These are phyloP conservation scores for Rhagoletis pomonella DNA, from an alignment of 1,140 invertebrate species.

Conservation along the genomic window DNA sequence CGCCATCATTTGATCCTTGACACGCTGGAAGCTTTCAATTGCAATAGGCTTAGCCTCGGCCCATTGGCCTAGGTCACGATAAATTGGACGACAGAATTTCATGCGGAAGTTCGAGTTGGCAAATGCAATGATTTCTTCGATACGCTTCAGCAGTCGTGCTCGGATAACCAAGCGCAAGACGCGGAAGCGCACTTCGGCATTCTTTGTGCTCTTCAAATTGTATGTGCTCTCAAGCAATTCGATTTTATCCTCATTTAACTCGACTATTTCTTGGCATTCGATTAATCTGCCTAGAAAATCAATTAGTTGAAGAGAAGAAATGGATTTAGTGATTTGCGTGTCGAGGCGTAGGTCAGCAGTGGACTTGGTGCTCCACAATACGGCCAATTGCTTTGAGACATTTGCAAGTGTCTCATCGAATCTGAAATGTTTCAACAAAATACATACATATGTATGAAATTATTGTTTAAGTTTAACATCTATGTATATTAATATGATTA, in stretches of 20 bases:
- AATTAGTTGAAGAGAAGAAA: conserved; percentile 82
- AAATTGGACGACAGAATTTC: conserved; percentile 92
- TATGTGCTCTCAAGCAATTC: conserved; percentile 81
- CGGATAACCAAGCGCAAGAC: conserved; percentile 88
- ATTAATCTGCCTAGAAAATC: conserved; percentile 85
- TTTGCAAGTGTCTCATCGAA: conserved; percentile 81
- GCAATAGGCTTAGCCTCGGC: conserved; percentile 80
- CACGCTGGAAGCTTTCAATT: conserved; percentile 82
- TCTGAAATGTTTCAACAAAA: conserved; percentile 56
- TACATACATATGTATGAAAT: too few species aligned
- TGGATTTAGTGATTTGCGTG: conserved; percentile 69
- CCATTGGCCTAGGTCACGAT: conserved; percentile 90
- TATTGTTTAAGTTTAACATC: background rate
- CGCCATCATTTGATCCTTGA: conserved; percentile 88
- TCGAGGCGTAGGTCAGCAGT: conserved; percentile 61
- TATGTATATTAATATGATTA: conserved; percentile 74
- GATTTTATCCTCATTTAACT: conserved; percentile 67
- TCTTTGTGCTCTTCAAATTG: conserved; percentile 80
- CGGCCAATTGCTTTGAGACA: conserved; percentile 78
- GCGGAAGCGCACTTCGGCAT: conserved; percentile 88
- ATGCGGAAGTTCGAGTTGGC: conserved; percentile 89
- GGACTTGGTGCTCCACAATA: conserved; percentile 67
- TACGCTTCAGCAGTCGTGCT: conserved; percentile 80
- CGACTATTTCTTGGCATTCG: conserved; percentile 73
- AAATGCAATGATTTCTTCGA: conserved; percentile 84